Conservation (phyloP, 2,888 invertebrate species). For the Microctonus brassicae region DNA sequence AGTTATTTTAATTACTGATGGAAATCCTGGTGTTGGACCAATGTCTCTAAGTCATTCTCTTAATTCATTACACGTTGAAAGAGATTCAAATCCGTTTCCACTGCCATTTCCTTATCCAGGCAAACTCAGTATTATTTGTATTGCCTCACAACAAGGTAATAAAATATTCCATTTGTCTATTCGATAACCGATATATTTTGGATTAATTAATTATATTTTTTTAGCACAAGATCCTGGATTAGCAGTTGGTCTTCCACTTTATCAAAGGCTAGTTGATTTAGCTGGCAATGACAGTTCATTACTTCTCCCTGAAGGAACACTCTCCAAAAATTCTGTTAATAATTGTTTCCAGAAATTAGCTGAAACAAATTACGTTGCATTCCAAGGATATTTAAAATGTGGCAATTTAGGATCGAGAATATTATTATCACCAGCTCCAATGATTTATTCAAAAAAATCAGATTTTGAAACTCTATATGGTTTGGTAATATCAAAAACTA, state of each 20-base stretch:
- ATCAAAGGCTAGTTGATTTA: constrained; percentile 85
- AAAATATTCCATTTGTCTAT: constrained; percentile 53
- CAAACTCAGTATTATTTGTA: constrained; percentile 82
- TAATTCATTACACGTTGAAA: constrained; percentile 68
- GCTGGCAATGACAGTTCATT: constrained; percentile 78
- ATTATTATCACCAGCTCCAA: constrained; percentile 81
- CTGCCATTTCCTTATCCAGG: constrained; percentile 85
- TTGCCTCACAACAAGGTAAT: constrained; percentile 77
- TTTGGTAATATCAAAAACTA: constrained; percentile 77
- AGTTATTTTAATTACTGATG: constrained; percentile 83
- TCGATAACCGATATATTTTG: too few relatives aligned
- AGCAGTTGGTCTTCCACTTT: constrained; percentile 77
- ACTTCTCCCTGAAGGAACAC: constrained; percentile 73
- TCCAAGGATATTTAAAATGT: constrained; percentile 80
- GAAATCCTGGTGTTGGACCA: constrained; percentile 78
- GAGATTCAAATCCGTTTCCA: constrained; percentile 74
- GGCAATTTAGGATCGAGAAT: constrained; percentile 82
- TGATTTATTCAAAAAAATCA: constrained; percentile 73
- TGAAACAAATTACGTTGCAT: constrained; percentile 81
- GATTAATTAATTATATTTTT: constrained; percentile 8
- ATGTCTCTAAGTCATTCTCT: constrained; percentile 76
- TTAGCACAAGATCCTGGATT: constrained; percentile 56
- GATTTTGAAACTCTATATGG: constrained; percentile 76
- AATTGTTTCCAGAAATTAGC: constrained; percentile 74
- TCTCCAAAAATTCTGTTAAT: constrained; percentile 68